Evolutionary conservation across 37 sponge, comb jelly and placozoan genomes (phyloP).

Genomic region (Tethya wilhelma): DNA sequence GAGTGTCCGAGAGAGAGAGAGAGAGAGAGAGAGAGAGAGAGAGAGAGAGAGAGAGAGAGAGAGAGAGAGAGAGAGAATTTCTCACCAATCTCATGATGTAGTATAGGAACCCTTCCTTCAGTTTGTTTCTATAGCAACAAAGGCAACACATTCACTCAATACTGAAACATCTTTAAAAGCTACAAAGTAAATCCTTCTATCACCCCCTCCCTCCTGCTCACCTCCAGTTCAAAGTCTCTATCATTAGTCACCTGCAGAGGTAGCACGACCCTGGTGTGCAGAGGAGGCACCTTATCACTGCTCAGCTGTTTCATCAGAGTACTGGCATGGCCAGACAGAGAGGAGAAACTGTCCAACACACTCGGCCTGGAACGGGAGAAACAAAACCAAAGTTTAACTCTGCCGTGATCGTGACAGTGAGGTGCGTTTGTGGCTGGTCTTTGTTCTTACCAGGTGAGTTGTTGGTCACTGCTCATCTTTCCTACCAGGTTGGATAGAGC

Average conservation of each 20-base stretch:
- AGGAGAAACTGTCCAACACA: constrained; percentile 79
- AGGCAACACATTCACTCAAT: background rate
- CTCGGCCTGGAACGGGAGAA: constrained; percentile 58
- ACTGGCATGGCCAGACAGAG: constrained; percentile 69
- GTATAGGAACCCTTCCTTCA: constrained; percentile 72
- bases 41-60: background rate
- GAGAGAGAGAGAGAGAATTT: background rate
- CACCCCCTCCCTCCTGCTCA: no score
- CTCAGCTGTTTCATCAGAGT: constrained; percentile 77
- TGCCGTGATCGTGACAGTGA: no score
- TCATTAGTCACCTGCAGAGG: constrained; percentile 72
- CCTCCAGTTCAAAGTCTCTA: constrained; percentile 75
- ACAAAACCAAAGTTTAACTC: no score
- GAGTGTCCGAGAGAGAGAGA: constrained; percentile 4
- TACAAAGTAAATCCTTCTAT: no score
- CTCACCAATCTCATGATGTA: constrained; percentile 90
- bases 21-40: background rate
- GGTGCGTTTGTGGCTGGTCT: background rate
- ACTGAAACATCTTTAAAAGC: no score
- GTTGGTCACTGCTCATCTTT: constrained; percentile 68
- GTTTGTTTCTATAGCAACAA: constrained; percentile 58
- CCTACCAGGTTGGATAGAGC: constrained; percentile 55
- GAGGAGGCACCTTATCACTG: constrained; percentile 66
- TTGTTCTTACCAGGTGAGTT: constrained; percentile 55
- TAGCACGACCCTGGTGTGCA: constrained; percentile 64